A percentile compares a stretch with the other conserved stretches of the same genome.
phyloP scores from a whole-genome alignment of 2,797 vertebrate genomes.

The Emydoidea blandingii region DNA sequence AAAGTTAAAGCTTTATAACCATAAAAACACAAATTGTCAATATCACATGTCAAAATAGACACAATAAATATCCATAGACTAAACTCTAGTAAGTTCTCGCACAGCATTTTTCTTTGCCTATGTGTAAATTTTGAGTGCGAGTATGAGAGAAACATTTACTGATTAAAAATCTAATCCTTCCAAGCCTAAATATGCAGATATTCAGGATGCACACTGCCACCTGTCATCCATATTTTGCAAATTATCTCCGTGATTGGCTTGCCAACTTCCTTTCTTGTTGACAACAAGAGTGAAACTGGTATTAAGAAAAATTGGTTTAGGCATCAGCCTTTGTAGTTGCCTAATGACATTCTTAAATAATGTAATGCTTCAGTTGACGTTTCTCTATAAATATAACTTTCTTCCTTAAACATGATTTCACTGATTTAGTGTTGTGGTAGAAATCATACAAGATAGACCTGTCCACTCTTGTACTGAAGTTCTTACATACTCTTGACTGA shows the following conservation, averaged over 20 bases:
- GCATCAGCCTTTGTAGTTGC: background rate
- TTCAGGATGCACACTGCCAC: background rate
- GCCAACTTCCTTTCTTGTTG: background rate
- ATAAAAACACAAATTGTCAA: no score
- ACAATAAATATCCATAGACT: no score
- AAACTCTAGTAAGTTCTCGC: no score
- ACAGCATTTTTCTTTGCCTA: no score
- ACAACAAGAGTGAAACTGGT: background rate
- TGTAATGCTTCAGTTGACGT: background rate
- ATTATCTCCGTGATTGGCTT: background rate
- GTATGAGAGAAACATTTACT: no score
- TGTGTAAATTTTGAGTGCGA: no score
- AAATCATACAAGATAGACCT: background rate
- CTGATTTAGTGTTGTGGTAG: background rate
- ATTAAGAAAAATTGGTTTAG: background rate
- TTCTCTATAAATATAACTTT: background rate
- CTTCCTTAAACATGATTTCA: background rate
- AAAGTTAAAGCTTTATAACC: no score
- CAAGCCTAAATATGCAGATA: background rate
- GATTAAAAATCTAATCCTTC: no score
- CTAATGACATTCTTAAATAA: background rate
- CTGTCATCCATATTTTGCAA: accelerated
- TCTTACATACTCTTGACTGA: background rate
- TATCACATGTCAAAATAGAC: no score
- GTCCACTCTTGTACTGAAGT: background rate